Base-by-base conservation (phyloP, 2,888 invertebrate species). In the Buathra laborator region DNA sequence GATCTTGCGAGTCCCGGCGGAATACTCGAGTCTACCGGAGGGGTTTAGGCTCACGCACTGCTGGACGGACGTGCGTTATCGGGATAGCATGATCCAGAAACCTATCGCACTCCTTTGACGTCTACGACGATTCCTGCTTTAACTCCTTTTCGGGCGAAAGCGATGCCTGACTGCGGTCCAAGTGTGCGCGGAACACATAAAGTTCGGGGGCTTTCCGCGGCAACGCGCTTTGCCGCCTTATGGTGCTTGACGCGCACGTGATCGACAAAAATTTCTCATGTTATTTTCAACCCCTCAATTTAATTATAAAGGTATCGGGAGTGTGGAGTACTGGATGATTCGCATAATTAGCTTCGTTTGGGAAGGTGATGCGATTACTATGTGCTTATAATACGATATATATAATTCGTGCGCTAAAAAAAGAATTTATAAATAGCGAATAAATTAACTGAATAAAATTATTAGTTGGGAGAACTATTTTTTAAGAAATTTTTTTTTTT, bases 21-120 rank as follows among this genome's bases (percentile, higher is more conserved):
- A 29, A 7, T 44, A 46, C 7, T 24, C 12, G 19, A 64, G 43
- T 37, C 37, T 24, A 29, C 53, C 29, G 48, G 32, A 71, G 56
- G n/a, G 71, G 89, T 87, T 89, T 90, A 87, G 88, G 87, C 91
- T 90, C 89, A 93, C 93, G 93, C 93, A 93, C 91, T 90, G 90
- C 89, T 89, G 87, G 84, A 88, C 91, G 89, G 90, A 90, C 91
- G 90, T 88, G 86, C 89, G 88, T 88, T 92, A 93, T 92, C 92
- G 91, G 93, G 93, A 86, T 89, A 92, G 89, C 91, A 93, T 93
- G 90, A 92, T 90, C 89, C 88, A 77, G 16, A 29, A 46, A 24
- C 64, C 53, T 43, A 44, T 70, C 84, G 67, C 75, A 83, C 83
- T 89, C 87, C 89, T 90, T 88, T 77, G 76, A 80, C 67, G 71